phyloP scores from a whole-genome alignment of 2,888 invertebrate species.

The Netelia inedita region DNA sequence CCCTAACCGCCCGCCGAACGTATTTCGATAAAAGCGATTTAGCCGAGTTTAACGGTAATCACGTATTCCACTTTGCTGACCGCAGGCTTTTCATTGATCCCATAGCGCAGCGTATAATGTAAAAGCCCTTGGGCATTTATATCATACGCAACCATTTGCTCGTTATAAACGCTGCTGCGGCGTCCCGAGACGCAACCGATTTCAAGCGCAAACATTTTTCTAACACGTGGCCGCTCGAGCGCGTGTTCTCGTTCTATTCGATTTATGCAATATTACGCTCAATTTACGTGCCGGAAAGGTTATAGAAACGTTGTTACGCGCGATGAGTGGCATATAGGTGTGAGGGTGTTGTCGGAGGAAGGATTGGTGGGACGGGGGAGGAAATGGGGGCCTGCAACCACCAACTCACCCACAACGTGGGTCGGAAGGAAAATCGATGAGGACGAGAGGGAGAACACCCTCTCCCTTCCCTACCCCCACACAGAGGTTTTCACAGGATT shows the following conservation, averaged over 20 bases:
- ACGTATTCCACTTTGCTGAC: background rate
- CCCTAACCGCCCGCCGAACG: background rate
- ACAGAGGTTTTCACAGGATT: constrained; percentile 46
- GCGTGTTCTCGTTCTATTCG: constrained; percentile 33
- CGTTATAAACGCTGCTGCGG: background rate
- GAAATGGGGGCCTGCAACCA: constrained; percentile 1
- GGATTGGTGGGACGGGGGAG: background rate
- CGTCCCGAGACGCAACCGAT: too few relatives aligned
- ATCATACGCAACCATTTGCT: background rate
- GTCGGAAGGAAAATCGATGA: constrained; percentile 45
- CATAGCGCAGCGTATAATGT: background rate
- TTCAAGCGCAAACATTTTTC: too few relatives aligned
- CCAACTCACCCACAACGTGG: constrained; percentile 19
- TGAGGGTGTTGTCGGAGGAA: background rate
- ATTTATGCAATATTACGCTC: constrained; percentile 46
- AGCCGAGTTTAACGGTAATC: constrained; percentile 14
- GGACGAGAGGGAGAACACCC: background rate
- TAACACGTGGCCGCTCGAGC: constrained; percentile 3
- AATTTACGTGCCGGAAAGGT: constrained; percentile 53
- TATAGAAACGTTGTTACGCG: constrained; percentile 41
- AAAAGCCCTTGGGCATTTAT: background rate
- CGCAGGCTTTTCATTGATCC: constrained; percentile 15
- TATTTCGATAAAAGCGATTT: background rate
- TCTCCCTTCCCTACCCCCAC: too few relatives aligned
- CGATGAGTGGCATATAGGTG: background rate